These are phyloP conservation scores for Myripristis murdjan DNA, from an alignment of 2,797 vertebrate species.

Conservation along the genomic window DNA sequence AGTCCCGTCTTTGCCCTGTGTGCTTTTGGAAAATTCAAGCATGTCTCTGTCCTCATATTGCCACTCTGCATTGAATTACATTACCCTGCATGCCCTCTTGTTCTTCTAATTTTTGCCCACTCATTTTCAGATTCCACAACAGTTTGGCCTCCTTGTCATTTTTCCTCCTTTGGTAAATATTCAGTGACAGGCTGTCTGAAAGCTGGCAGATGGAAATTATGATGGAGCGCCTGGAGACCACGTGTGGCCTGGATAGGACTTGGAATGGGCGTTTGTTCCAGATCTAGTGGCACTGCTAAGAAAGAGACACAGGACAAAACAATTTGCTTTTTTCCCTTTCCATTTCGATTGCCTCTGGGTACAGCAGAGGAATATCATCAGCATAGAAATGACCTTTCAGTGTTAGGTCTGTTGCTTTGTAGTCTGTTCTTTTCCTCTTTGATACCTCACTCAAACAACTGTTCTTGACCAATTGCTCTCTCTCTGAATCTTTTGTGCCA, in stretches of 20 bases:
- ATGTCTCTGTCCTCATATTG: neutral
- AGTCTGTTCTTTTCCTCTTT: neutral
- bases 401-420: neutral
- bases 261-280: neutral
- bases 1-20: too few species aligned
- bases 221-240: constrained; percentile 46
- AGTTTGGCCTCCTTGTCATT: constrained; percentile 23
- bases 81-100: neutral
- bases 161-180: constrained; percentile 24
- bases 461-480: too few species aligned
- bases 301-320: neutral
- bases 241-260: constrained; percentile 13
- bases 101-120: neutral
- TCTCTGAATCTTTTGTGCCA: too few species aligned
- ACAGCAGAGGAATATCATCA: neutral
- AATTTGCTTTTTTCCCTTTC: neutral
- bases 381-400: neutral
- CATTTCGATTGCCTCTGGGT: neutral
- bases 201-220: constrained; percentile 49
- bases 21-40: neutral
- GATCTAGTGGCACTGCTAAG: neutral
- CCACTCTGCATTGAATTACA: neutral
- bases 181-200: constrained; percentile 32
- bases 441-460: too few species aligned
- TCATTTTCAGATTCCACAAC: constrained; percentile 10